Percentiles rank a stretch among this genome's conserved stretches.
phyloP scores from a whole-genome alignment of 1,140 invertebrate genomes.

The Cyclina sinensis region DNA sequence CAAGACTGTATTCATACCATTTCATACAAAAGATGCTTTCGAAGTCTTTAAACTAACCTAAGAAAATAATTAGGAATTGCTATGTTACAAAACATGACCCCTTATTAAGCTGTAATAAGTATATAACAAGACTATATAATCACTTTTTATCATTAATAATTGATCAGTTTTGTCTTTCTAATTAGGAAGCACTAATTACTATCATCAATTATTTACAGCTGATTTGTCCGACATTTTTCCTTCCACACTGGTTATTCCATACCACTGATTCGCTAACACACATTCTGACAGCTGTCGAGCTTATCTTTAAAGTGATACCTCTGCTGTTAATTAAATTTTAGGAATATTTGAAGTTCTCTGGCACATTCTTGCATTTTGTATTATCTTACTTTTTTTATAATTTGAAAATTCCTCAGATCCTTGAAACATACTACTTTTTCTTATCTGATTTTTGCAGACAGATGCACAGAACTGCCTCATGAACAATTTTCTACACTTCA shows the following conservation, averaged over 20 bases:
- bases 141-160: background rate
- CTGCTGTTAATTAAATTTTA: background rate
- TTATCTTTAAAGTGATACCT: background rate
- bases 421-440: too few species aligned
- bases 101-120: too few species aligned
- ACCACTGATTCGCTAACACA: background rate
- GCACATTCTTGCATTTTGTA: background rate
- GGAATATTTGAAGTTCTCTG: background rate
- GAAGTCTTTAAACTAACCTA: too few species aligned
- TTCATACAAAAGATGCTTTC: too few species aligned
- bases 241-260: background rate
- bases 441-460: too few species aligned
- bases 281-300: background rate
- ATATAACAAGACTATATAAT: too few species aligned
- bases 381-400: background rate
- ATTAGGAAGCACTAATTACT: slow-evolving; percentile 1
- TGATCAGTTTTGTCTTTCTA: background rate
- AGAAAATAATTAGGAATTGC: too few species aligned
- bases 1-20: too few species aligned
- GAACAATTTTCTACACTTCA: too few species aligned
- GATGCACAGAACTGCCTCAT: too few species aligned
- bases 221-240: background rate
- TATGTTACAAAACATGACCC: too few species aligned
- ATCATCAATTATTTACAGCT: background rate
- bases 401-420: too few species aligned